A percentile compares a stretch with the other conserved stretches of the same genome.
Conservation (phyloP, 2,888 invertebrate genomes). For the Sinopyrophorus schimmeli region DNA sequence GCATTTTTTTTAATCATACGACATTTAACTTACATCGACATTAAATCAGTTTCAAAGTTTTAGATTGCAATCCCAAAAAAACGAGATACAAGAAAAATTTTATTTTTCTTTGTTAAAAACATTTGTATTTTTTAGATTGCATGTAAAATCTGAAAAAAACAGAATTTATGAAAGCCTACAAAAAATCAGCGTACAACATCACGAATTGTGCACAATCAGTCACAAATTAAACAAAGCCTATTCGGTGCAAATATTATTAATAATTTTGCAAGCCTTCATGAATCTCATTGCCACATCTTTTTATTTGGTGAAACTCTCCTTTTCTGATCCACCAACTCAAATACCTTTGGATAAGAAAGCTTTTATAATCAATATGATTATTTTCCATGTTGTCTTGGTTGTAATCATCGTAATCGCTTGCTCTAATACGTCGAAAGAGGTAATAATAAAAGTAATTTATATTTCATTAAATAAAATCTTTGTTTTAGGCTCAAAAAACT, state of each 20-base stretch:
- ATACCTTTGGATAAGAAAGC: neutral
- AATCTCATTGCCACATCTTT: constrained; percentile 7
- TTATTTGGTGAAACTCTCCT: constrained; percentile 8
- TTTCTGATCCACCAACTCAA: neutral
- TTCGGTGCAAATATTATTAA: constrained; percentile 1
- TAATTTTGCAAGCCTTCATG: constrained; percentile 2
- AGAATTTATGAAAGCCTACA: neutral
- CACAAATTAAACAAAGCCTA: constrained; percentile 8
- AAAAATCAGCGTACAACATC: constrained; percentile 8
- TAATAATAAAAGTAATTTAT: constrained; percentile 1
- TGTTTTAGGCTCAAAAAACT: constrained; percentile 16
- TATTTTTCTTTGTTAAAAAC: too few relatives aligned
- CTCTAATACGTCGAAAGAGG: constrained; percentile 15
- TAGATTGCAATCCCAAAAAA: too few relatives aligned
- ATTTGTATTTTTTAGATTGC: too few relatives aligned
- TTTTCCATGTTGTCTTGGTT: neutral
- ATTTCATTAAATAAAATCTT: neutral
- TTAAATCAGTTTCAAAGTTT: too few relatives aligned
- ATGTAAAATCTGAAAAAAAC: too few relatives aligned
- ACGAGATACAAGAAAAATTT: too few relatives aligned
- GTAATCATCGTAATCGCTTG: constrained; percentile 5
- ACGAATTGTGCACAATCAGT: constrained; percentile 7
- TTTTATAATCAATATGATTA: too few relatives aligned
- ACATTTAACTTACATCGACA: too few relatives aligned
- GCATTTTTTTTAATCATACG: too few relatives aligned